Conservation (phyloP, 1,140 invertebrate species). For the Diploscapter pachys region DNA sequence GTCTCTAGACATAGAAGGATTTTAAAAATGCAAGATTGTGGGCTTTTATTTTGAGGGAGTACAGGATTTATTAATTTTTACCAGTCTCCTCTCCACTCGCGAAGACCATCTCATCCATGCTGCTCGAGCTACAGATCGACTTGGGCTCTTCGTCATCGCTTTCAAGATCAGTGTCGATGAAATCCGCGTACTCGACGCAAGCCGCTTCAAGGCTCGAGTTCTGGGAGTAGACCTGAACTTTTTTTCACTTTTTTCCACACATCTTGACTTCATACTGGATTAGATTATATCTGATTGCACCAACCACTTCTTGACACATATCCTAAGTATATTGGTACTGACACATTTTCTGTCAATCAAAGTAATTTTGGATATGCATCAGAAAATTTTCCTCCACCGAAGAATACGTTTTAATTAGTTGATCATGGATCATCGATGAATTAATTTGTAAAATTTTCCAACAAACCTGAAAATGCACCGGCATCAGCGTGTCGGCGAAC, state of each 20-base stretch:
- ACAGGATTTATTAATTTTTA: too few relatives aligned
- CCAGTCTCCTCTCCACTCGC: conserved; percentile 1
- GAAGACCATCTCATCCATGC: conserved; percentile 29
- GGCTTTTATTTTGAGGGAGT: too few relatives aligned
- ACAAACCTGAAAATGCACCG: conserved; percentile 72
- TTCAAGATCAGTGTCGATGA: conserved; percentile 21
- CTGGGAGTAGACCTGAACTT: conserved; percentile 33
- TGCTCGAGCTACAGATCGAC: conserved; percentile 23
- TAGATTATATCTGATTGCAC: too few relatives aligned
- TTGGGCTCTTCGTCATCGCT: conserved; percentile 24
- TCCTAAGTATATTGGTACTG: too few relatives aligned
- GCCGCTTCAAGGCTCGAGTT: conserved; percentile 61
- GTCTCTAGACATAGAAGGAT: conserved; percentile 3
- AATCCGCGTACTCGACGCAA: conserved; percentile 1
- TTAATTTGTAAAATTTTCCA: background rate
- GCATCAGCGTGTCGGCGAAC: conserved; percentile 78
- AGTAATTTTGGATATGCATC: too few relatives aligned
- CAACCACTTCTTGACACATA: too few relatives aligned
- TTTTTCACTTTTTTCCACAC: too few relatives aligned
- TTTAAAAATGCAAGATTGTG: too few relatives aligned
- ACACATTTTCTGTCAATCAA: too few relatives aligned
- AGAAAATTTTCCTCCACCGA: too few relatives aligned
- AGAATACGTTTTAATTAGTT: too few relatives aligned
- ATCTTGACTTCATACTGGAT: too few relatives aligned
- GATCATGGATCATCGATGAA: background rate